phyloP scores from a whole-genome alignment of 2,888 invertebrate species.

The Busseola fusca region DNA sequence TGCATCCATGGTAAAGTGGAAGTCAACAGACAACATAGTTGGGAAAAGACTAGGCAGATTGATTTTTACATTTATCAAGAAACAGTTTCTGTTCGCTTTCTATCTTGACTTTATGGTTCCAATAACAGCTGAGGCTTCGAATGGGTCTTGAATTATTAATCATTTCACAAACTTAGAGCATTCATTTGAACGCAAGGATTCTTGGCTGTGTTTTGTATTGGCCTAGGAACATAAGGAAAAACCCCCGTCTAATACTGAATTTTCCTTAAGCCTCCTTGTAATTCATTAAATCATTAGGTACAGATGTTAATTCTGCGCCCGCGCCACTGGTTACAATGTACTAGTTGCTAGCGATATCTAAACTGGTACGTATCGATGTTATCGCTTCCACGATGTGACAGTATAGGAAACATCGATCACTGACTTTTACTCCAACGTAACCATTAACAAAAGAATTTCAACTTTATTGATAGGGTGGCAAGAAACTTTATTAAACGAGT shows the following conservation, averaged over 20 bases:
- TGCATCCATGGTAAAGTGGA: background rate
- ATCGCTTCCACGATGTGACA: conserved; percentile 59
- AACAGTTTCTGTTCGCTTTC: conserved; percentile 18
- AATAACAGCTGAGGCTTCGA: conserved; percentile 21
- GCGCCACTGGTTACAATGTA: conserved; percentile 58
- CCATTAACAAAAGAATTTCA: conserved; percentile 41
- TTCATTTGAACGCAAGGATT: conserved; percentile 24
- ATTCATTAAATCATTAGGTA: background rate
- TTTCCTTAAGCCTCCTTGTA: conserved; percentile 36
- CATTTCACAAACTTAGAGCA: conserved; percentile 3
- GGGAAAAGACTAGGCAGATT: background rate
- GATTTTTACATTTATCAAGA: background rate
- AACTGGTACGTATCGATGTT: conserved; percentile 60
- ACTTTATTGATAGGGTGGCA: conserved; percentile 34
- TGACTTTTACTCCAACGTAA: conserved; percentile 55
- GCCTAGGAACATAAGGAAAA: conserved; percentile 39
- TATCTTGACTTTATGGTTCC: conserved; percentile 17
- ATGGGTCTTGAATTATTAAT: conserved; percentile 37
- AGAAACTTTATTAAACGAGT: conserved; percentile 8
- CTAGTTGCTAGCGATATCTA: conserved; percentile 57
- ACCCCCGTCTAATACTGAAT: conserved; percentile 8
- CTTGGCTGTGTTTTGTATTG: background rate
- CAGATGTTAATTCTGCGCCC: conserved; percentile 54
- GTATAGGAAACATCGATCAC: conserved; percentile 67
- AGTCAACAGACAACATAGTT: background rate